phyloP scores from a whole-genome alignment of 2,888 invertebrate species.

The Acleris emargana region DNA sequence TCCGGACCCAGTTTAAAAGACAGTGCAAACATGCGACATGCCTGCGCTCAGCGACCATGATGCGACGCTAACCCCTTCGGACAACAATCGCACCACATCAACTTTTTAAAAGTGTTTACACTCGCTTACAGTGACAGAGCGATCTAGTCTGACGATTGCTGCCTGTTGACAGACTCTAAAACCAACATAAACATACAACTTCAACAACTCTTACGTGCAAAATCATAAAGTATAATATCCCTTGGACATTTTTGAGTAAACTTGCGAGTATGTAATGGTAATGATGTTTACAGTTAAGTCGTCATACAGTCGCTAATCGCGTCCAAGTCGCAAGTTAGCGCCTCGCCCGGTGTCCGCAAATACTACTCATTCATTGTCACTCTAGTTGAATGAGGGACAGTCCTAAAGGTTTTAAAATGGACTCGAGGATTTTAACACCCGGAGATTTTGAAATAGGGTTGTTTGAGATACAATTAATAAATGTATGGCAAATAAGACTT shows the following conservation, averaged over 20 bases:
- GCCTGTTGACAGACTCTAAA: constrained; percentile 60
- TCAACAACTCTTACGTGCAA: constrained; percentile 39
- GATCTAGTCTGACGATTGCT: constrained; percentile 72
- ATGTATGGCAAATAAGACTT: too few relatives aligned
- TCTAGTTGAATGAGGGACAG: constrained; percentile 63
- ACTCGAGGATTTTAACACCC: constrained; percentile 31
- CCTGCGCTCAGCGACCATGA: constrained; percentile 72
- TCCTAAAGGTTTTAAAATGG: constrained; percentile 49
- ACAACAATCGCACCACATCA: constrained; percentile 78
- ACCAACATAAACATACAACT: constrained; percentile 37
- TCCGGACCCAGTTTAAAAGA: constrained; percentile 70
- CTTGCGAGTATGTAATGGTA: constrained; percentile 64
- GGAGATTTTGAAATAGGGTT: constrained; percentile 16
- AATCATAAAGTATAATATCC: constrained; percentile 47
- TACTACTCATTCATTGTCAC: constrained; percentile 76
- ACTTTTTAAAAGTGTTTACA: constrained; percentile 81
- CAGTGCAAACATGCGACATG: constrained; percentile 59
- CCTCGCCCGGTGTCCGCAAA: constrained; percentile 82
- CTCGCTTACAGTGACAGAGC: constrained; percentile 68
- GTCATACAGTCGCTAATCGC: constrained; percentile 76
- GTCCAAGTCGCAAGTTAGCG: constrained; percentile 78
- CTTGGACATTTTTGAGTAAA: constrained; percentile 26
- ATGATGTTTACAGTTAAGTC: constrained; percentile 81
- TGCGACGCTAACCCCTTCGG: constrained; percentile 75
- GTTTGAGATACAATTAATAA: background rate